Evolutionary conservation across 1,140 invertebrate species (phyloP).

Genomic region (Ectropis grisescens): DNA sequence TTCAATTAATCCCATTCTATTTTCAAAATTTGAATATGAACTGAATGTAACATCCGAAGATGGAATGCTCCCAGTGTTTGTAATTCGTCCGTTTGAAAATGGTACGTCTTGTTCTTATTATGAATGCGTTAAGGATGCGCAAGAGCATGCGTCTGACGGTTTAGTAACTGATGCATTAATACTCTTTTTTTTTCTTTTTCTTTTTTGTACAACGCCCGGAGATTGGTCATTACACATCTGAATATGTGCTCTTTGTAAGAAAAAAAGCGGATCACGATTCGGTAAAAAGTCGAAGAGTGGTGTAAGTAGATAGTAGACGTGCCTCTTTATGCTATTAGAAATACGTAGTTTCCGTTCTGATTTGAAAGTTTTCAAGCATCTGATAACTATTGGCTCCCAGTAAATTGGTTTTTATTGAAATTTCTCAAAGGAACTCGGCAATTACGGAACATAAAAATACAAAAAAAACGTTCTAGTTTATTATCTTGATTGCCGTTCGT

Average conservation of each 20-base stretch:
- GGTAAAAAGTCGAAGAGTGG: constrained; percentile 51
- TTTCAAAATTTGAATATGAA: constrained; percentile 62
- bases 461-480: too few relatives aligned
- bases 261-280: constrained; percentile 56
- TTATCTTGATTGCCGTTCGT: too few relatives aligned
- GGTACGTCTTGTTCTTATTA: constrained; percentile 58
- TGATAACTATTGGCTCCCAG: constrained; percentile 8
- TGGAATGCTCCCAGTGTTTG: constrained; percentile 45
- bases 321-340: constrained; percentile 57
- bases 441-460: too few relatives aligned
- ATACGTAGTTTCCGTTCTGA: constrained; percentile 54
- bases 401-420: constrained; percentile 15
- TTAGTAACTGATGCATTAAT: constrained; percentile 67
- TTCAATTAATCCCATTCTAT: too few relatives aligned
- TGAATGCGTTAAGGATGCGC: constrained; percentile 63
- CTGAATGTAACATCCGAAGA: constrained; percentile 30
- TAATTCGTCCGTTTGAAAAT: constrained; percentile 48
- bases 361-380: constrained; percentile 33
- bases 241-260: constrained; percentile 60
- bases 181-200: constrained; percentile 48
- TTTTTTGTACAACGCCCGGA: constrained; percentile 52
- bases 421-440: not conserved
- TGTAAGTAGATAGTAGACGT: constrained; percentile 56
- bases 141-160: constrained; percentile 58
- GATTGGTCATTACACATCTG: constrained; percentile 67